These are phyloP conservation scores for Tricholaema leucomelas DNA, from an alignment of 2,113 vertebrate genomes.

Conservation along the genomic window DNA sequence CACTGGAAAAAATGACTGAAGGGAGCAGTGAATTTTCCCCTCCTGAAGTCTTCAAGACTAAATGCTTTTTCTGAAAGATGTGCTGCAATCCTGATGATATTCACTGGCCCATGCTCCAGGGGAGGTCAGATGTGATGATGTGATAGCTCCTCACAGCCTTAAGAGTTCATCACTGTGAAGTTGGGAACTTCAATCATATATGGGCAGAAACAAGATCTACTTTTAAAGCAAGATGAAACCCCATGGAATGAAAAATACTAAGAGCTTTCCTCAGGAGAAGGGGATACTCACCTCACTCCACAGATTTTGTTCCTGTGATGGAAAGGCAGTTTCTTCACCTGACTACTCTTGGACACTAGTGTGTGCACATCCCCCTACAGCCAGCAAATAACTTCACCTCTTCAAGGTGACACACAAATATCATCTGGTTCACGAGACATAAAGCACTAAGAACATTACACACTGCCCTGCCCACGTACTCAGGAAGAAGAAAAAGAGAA, in stretches of 20 bases:
- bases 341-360: not conserved
- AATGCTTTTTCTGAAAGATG: not conserved
- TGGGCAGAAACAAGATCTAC: not conserved
- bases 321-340: not conserved
- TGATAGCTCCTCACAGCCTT: not conserved
- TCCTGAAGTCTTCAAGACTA: not conserved
- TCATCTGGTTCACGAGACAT: not conserved
- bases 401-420: not conserved
- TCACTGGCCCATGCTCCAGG: not conserved
- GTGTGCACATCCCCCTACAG: not conserved
- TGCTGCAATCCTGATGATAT: not conserved
- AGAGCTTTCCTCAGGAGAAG: not conserved
- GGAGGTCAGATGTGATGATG: not conserved
- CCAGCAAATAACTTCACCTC: not conserved
- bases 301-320: not conserved
- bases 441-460: not conserved
- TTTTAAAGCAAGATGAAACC: not conserved
- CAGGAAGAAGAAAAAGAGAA: not conserved
- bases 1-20: slow-evolving; percentile 1
- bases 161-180: not conserved
- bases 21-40: not conserved
- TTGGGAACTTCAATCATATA: not conserved
- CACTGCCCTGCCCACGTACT: not conserved
- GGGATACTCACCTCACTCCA: not conserved
- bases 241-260: not conserved